phyloP scores from a whole-genome alignment of 1,140 invertebrate genomes.

The Scaptomyza pallida region DNA sequence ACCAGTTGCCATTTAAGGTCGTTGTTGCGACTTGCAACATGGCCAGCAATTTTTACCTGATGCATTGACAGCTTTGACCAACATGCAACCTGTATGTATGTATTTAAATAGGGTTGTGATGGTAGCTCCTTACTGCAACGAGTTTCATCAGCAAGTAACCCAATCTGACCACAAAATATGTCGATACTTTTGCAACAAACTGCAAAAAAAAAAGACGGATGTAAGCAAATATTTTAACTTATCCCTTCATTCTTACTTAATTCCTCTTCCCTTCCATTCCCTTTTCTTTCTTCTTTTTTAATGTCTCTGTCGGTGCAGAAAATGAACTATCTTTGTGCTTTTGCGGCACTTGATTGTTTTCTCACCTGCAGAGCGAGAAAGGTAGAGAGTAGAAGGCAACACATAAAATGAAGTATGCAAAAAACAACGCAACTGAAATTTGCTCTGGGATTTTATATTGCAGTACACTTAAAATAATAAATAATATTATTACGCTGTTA shows the following conservation, averaged over 20 bases:
- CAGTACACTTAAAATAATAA: too few relatives aligned
- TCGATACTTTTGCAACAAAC: constrained; percentile 5
- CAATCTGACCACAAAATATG: constrained; percentile 54
- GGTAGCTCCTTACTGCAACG: constrained; percentile 25
- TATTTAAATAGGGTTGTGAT: constrained; percentile 8
- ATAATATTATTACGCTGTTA: too few relatives aligned
- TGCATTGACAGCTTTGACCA: constrained; percentile 69
- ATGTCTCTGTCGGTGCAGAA: constrained; percentile 13
- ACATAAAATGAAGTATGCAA: background rate
- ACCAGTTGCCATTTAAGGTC: constrained; percentile 69
- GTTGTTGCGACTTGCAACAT: constrained; percentile 48
- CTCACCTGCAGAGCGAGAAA: constrained; percentile 50
- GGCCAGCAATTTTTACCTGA: constrained; percentile 74
- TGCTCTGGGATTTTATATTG: background rate
- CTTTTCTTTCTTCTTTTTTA: background rate
- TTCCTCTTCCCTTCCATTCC: background rate
- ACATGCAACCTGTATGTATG: constrained; percentile 27
- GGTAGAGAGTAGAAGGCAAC: background rate
- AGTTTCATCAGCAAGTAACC: constrained; percentile 28
- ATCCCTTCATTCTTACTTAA: background rate
- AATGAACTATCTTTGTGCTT: constrained; percentile 33
- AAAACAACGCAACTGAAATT: constrained; percentile 6
- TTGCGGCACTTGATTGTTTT: constrained; percentile 60
- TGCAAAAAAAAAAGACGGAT: constrained; percentile 51
- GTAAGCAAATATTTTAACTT: constrained; percentile 42